A percentile compares a stretch with the other conserved stretches of the same genome.
Conservation (phyloP, 2,888 invertebrate species). For the Dione juno region DNA sequence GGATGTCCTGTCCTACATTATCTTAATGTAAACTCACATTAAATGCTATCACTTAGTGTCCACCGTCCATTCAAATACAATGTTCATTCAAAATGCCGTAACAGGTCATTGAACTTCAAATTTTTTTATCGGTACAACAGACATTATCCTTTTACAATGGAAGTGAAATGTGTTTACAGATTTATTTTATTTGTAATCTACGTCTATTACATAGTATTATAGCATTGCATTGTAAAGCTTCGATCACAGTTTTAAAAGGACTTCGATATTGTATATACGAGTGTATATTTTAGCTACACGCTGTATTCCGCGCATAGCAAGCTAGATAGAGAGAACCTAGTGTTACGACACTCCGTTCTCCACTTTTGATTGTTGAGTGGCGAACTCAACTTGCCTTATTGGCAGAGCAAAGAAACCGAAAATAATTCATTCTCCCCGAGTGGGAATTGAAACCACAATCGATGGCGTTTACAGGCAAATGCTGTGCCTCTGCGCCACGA, state of each 20-base stretch:
- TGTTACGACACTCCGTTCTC: too few relatives aligned
- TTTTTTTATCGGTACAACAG: slow-evolving; percentile 19
- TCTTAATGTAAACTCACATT: slow-evolving; percentile 18
- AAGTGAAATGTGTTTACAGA: slow-evolving; percentile 12
- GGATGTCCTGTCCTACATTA: neutral
- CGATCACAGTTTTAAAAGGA: neutral
- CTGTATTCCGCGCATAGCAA: too few relatives aligned
- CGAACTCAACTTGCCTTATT: too few relatives aligned
- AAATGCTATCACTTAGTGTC: neutral
- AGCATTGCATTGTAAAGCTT: slow-evolving; percentile 5
- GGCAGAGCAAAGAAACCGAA: too few relatives aligned
- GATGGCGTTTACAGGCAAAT: too few relatives aligned
- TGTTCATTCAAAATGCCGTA: slow-evolving; percentile 24
- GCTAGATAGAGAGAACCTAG: too few relatives aligned
- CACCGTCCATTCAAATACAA: slow-evolving; percentile 7
- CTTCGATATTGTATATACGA: too few relatives aligned
- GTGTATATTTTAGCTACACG: too few relatives aligned
- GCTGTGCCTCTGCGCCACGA: too few relatives aligned
- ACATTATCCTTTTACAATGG: slow-evolving; percentile 23
- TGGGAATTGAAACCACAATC: too few relatives aligned
- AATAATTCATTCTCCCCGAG: too few relatives aligned
- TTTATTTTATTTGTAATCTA: slow-evolving; percentile 14
- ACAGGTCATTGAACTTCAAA: slow-evolving; percentile 36
- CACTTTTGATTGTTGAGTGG: too few relatives aligned
- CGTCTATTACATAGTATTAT: slow-evolving; percentile 10